Evolutionary conservation across 2,888 invertebrate genomes (phyloP).

Genomic region (Villa cingulata): DNA sequence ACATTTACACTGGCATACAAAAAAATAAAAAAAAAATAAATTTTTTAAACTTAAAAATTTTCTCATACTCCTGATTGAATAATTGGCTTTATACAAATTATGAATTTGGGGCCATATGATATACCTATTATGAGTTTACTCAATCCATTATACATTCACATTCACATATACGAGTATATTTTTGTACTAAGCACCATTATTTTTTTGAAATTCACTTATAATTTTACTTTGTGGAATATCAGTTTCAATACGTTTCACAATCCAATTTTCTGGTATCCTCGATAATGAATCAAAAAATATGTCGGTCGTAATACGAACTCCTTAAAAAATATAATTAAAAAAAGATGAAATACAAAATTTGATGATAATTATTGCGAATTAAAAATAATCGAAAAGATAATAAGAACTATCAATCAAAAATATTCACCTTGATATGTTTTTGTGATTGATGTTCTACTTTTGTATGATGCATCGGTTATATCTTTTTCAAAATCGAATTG

Average conservation of each 20-base stretch:
- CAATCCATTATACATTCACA: too few relatives aligned
- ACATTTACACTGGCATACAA: too few relatives aligned
- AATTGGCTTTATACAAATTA: too few relatives aligned
- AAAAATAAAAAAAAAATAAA: too few relatives aligned
- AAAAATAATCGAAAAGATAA: not conserved
- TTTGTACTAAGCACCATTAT: too few relatives aligned
- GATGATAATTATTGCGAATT: too few relatives aligned
- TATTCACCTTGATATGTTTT: not conserved
- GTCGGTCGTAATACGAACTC: conserved; percentile 4
- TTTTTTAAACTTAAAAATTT: too few relatives aligned
- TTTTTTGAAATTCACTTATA: conserved; percentile 2
- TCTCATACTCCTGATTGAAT: too few relatives aligned
- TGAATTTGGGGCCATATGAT: too few relatives aligned
- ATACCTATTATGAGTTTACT: too few relatives aligned
- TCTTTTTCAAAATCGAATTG: not conserved
- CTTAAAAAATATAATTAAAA: not conserved
- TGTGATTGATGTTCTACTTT: conserved; percentile 3
- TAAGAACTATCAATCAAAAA: not conserved
- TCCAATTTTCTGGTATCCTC: conserved; percentile 2
- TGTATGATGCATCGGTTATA: conserved; percentile 2
- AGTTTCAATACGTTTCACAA: conserved; percentile 4
- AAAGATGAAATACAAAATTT: not conserved
- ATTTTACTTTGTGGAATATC: conserved; percentile 6
- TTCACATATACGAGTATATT: too few relatives aligned
- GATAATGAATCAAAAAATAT: not conserved